Evolutionary conservation across 2,797 vertebrate species (phyloP), one percentile per base, ranked within the genome.

Genomic region (Myripristis murdjan): DNA sequence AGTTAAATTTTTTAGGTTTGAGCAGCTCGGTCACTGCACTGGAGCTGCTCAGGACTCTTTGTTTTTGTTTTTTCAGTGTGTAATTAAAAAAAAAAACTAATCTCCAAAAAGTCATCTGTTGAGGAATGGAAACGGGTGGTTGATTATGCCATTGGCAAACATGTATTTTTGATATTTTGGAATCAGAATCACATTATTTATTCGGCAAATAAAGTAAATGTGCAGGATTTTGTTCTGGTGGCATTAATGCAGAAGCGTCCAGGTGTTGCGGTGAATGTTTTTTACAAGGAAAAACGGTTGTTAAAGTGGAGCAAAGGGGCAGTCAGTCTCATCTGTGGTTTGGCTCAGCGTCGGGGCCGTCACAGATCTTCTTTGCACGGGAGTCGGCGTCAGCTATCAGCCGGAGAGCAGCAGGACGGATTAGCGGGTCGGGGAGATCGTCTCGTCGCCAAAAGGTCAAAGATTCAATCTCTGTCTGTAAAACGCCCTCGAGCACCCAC

Each of bases 391-490:
- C 18, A 2, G 47, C 41, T 22, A 2, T 66, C 51, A 31, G n/a
- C 58, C 20, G 33, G n/a, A 35, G 24, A 28, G 15, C 68, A 63
- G 47, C 31, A 9, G 64, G 47, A 48, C 41, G 58, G 51, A 74
- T 78, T 22, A 68, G 68, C 20, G n/a, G 49, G n/a, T 44, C 2
- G 0, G 26, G 65, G 67, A 35, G 6, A 35, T 35, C 41, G 7
- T n/a, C 10, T 31, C 2, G 49, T 35, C 33, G 49, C 35, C 1
- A 4, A 53, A 78, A 76, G 76, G 78, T 84, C 76, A 71, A 58
- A 23, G 18, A 44, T 65, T 70, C 16, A 54, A 66, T 62, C 70
- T 46, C 41, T 31, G 28, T 31, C 28, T 31, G 28, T 6, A 31
- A 31, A 31, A 3, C n/a, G n/a, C n/a, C n/a, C n/a, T n/a, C n/a